Evolutionary conservation across 1,140 invertebrate species (phyloP).

Genomic region (Lysiphlebus fabarum): DNA sequence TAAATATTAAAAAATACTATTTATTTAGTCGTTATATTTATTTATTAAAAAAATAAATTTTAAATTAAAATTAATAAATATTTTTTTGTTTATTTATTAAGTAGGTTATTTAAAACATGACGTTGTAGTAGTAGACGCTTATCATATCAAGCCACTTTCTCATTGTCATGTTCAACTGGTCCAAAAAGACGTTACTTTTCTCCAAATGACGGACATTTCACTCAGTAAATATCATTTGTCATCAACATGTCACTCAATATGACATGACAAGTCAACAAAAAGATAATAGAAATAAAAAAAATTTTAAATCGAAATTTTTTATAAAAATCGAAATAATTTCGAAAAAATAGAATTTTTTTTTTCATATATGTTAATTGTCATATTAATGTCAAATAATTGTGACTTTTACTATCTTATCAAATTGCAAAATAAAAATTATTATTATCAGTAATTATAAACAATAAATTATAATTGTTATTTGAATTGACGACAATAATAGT

Average conservation of each 20-base stretch:
- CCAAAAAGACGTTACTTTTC: conserved; percentile 28
- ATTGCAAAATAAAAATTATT: too few species aligned
- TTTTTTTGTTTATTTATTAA: too few species aligned
- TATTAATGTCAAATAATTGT: neutral
- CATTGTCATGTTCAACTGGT: conserved; percentile 20
- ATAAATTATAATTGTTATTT: conserved; percentile 7
- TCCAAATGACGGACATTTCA: conserved; percentile 30
- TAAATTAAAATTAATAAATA: too few species aligned
- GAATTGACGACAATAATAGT: conserved; percentile 25
- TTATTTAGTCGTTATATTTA: too few species aligned
- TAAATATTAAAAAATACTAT: too few species aligned
- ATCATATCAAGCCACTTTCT: conserved; percentile 6
- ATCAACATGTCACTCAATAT: neutral
- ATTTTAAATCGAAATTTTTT: neutral
- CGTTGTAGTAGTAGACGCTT: neutral
- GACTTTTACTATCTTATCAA: conserved; percentile 2
- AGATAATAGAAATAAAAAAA: neutral
- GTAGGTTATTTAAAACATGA: too few species aligned
- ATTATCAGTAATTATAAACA: conserved; percentile 18
- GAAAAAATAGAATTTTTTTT: too few species aligned
- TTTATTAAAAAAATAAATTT: too few species aligned
- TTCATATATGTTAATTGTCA: neutral
- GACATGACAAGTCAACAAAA: neutral
- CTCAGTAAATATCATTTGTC: conserved; percentile 4
- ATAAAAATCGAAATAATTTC: neutral